Conservation (phyloP, 2,888 invertebrate genomes). For the Dascillus cervinus region DNA sequence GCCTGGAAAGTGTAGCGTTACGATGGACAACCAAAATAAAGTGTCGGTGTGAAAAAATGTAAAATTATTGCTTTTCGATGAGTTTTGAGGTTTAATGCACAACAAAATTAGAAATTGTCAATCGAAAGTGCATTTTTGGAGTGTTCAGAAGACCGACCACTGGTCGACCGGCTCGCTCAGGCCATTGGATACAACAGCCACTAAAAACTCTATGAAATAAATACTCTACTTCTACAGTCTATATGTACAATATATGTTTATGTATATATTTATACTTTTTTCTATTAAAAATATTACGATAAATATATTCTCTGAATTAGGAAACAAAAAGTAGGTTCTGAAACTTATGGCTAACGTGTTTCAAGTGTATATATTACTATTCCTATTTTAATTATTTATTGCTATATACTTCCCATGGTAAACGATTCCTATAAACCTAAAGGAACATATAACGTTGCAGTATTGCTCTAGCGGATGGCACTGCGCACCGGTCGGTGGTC, state of each 20-base stretch:
- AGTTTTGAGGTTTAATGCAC: too few species aligned
- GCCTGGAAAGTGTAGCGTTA: too few species aligned
- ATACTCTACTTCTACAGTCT: constrained; percentile 24
- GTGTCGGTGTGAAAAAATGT: too few species aligned
- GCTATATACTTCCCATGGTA: constrained; percentile 40
- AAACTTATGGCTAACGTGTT: constrained; percentile 46
- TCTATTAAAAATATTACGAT: constrained; percentile 47
- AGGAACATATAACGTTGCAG: constrained; percentile 36
- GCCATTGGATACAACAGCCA: constrained; percentile 12
- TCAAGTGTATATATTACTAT: constrained; percentile 20
- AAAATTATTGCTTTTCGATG: too few species aligned
- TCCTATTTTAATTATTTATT: constrained; percentile 30
- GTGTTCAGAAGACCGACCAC: constrained; percentile 21
- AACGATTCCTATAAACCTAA: constrained; percentile 29
- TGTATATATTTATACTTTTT: too few species aligned
- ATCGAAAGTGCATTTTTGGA: neutral
- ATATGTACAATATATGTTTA: constrained; percentile 36
- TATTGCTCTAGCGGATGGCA: constrained; percentile 31
- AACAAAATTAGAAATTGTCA: too few species aligned
- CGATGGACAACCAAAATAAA: too few species aligned
- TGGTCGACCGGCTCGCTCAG: constrained; percentile 16
- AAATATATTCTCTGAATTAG: constrained; percentile 56
- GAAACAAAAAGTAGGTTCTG: constrained; percentile 57
- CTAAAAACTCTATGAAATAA: constrained; percentile 10
- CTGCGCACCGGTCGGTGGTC: constrained; percentile 31